Conservation (phyloP, 2,797 vertebrate genomes). For the Columba guinea region DNA sequence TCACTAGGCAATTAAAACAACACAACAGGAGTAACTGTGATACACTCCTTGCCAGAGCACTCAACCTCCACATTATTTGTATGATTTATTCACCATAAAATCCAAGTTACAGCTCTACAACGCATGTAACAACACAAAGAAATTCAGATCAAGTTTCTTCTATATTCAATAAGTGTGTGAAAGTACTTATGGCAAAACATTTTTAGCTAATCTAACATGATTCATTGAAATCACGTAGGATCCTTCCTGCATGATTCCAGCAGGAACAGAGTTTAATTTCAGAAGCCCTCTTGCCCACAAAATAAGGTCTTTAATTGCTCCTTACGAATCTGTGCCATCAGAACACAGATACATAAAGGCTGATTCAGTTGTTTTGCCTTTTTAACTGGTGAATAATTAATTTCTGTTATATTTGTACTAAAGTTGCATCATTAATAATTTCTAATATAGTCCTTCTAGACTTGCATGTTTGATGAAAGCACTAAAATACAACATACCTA, state of each 20-base stretch:
- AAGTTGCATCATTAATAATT: conserved; percentile 37
- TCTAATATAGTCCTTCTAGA: not conserved
- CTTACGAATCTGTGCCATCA: not conserved
- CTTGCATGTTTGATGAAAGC: not conserved
- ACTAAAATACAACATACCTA: not conserved
- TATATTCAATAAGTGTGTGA: not conserved
- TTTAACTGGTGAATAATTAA: conserved; percentile 40
- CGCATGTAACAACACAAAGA: not conserved
- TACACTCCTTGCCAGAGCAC: not conserved
- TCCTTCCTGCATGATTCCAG: conserved; percentile 24
- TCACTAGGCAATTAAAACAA: conserved; percentile 43
- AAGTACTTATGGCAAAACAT: conserved; percentile 2
- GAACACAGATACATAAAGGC: not conserved
- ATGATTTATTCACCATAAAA: conserved; percentile 25
- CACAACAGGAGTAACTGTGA: conserved; percentile 33
- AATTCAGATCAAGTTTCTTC: conserved; percentile 1
- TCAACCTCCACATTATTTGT: conserved; percentile 8
- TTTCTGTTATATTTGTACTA: not conserved
- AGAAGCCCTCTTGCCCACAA: not conserved
- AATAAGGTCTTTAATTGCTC: conserved; percentile 3
- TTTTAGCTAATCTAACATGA: conserved; percentile 27
- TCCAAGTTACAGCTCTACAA: not conserved
- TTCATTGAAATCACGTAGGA: conserved; percentile 7
- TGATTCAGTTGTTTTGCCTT: conserved; percentile 20
- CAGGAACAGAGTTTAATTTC: not conserved